A percentile compares a stretch with the other conserved stretches of the same genome.
These are phyloP conservation scores for Anas bernieri DNA, from an alignment of 2,797 vertebrate species.

Conservation along the genomic window DNA sequence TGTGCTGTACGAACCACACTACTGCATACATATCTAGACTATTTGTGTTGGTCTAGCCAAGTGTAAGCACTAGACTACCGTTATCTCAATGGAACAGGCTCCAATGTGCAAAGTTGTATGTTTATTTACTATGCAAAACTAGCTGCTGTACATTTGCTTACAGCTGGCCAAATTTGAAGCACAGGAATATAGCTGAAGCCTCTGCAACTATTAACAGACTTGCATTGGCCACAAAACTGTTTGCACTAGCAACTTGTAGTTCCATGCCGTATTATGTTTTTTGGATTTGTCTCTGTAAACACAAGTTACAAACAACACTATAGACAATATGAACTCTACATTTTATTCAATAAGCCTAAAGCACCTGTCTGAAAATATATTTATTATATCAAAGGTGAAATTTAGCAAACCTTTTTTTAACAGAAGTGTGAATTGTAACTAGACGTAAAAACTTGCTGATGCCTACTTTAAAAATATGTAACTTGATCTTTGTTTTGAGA, in stretches of 20 bases:
- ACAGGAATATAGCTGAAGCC: neutral
- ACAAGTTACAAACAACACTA: neutral
- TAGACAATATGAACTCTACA: neutral
- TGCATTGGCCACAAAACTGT: neutral
- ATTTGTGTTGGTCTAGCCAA: neutral
- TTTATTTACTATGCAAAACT: neutral
- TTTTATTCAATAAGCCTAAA: neutral
- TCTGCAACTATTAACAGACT: neutral
- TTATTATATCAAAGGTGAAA: neutral
- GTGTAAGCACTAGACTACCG: neutral
- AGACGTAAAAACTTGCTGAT: neutral
- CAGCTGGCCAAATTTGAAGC: neutral
- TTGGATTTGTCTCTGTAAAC: neutral
- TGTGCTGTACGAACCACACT: neutral
- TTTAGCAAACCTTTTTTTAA: neutral
- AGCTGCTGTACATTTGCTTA: neutral
- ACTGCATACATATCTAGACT: neutral
- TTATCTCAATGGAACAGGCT: slow-evolving; percentile 52
- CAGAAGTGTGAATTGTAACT: neutral
- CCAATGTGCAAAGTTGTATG: neutral
- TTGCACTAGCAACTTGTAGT: neutral
- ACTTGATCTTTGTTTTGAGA: neutral
- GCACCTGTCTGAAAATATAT: neutral
- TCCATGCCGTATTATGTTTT: neutral
- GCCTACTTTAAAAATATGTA: neutral